These are phyloP conservation scores for Phlogophora meticulosa DNA, from an alignment of 2,888 invertebrate species.

Conservation along the genomic window DNA sequence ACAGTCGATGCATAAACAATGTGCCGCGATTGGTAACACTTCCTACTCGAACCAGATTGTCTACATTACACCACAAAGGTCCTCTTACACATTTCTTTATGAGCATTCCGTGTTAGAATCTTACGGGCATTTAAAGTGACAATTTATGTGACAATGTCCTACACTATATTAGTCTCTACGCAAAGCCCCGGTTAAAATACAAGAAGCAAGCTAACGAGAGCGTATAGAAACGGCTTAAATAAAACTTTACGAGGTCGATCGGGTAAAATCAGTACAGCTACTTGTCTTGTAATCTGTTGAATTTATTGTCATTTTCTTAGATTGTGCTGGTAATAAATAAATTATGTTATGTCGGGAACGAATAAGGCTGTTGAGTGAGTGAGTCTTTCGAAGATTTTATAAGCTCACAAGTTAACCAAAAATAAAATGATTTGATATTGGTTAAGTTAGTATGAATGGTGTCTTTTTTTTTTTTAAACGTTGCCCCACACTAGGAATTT, in stretches of 20 bases:
- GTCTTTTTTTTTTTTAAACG: too few species aligned
- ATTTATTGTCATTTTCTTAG: slow-evolving; percentile 28
- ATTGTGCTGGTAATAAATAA: slow-evolving; percentile 1
- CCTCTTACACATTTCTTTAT: slow-evolving; percentile 69
- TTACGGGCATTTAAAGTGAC: slow-evolving; percentile 76
- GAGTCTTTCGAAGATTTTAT: not conserved
- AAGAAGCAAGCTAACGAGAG: slow-evolving; percentile 70
- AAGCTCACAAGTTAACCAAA: not conserved
- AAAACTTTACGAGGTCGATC: slow-evolving; percentile 70
- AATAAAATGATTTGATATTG: not conserved
- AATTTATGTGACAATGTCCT: slow-evolving; percentile 81
- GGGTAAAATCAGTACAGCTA: slow-evolving; percentile 54
- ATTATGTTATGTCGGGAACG: not conserved
- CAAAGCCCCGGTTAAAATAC: slow-evolving; percentile 71
- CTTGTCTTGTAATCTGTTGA: slow-evolving; percentile 49
- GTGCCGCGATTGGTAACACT: slow-evolving; percentile 64
- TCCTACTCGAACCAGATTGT: slow-evolving; percentile 64
- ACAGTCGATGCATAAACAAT: slow-evolving; percentile 62
- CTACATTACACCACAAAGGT: slow-evolving; percentile 61
- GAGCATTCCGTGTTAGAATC: slow-evolving; percentile 70
- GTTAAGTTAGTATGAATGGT: too few species aligned
- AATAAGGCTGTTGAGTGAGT: not conserved
- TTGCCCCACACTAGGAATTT: too few species aligned
- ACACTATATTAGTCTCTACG: slow-evolving; percentile 76
- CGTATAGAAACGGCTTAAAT: slow-evolving; percentile 71